phyloP scores from a whole-genome alignment of 2,888 invertebrate genomes.

The Podabrus alpinus region DNA sequence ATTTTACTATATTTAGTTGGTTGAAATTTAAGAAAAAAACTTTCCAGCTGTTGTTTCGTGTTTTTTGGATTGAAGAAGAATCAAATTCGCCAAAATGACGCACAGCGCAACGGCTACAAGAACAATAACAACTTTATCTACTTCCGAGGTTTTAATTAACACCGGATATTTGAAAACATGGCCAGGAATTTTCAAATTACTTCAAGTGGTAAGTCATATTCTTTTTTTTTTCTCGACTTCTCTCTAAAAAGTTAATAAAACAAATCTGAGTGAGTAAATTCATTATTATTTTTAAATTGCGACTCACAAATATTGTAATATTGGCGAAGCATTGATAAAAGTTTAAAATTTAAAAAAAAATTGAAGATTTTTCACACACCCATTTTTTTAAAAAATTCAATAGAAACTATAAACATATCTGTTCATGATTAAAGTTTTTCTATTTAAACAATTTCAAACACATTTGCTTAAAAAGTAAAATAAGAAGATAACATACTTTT shows the following conservation, averaged over 20 bases:
- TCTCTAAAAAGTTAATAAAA: not conserved
- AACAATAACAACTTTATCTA: slow-evolving; percentile 77
- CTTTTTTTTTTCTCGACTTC: not conserved
- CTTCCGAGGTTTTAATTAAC: slow-evolving; percentile 78
- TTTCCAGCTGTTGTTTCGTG: not conserved
- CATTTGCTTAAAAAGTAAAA: too few relatives aligned
- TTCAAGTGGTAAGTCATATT: slow-evolving; percentile 73
- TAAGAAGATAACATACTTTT: too few relatives aligned
- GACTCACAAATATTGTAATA: not conserved
- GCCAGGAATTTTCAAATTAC: slow-evolving; percentile 80
- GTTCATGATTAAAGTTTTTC: too few relatives aligned
- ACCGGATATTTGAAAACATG: slow-evolving; percentile 78
- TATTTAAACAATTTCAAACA: too few relatives aligned
- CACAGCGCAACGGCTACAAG: slow-evolving; percentile 86
- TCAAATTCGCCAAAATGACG: slow-evolving; percentile 67
- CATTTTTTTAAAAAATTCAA: too few relatives aligned
- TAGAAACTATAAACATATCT: too few relatives aligned
- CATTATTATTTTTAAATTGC: not conserved
- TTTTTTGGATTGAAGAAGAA: not conserved
- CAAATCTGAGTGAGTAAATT: not conserved
- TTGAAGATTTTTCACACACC: not conserved
- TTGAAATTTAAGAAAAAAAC: not conserved
- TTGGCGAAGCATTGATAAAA: not conserved
- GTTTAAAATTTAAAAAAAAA: not conserved
- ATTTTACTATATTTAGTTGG: not conserved